Conservation (phyloP, 2,888 invertebrate genomes). For the Dicyrtomina minuta region DNA sequence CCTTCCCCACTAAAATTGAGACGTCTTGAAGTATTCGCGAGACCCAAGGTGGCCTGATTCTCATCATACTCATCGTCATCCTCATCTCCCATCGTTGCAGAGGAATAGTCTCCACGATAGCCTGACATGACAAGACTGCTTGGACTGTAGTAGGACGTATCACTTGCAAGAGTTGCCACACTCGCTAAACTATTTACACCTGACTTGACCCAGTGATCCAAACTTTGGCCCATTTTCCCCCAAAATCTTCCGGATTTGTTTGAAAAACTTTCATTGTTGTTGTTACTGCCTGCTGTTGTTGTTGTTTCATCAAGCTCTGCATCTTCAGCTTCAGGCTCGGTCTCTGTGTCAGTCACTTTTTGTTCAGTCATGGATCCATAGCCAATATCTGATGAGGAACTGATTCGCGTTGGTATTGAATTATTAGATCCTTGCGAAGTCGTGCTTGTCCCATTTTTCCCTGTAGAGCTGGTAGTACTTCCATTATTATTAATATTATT, state of each 20-base stretch:
- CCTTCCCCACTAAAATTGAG: constrained; percentile 42
- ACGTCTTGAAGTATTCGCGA: constrained; percentile 29
- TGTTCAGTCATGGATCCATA: constrained; percentile 60
- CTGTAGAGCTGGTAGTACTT: constrained; percentile 5
- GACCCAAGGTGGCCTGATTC: constrained; percentile 31
- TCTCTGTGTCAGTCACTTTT: constrained; percentile 42
- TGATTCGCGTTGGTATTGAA: constrained; percentile 47
- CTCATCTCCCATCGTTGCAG: constrained; percentile 27
- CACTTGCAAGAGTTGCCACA: constrained; percentile 47
- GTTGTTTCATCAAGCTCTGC: constrained; percentile 43
- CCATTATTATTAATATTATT: background rate
- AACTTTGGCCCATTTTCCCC: constrained; percentile 53
- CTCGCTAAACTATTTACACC: constrained; percentile 48
- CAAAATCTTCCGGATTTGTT: constrained; percentile 47
- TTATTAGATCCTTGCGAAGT: constrained; percentile 4
- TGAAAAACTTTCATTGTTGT: background rate
- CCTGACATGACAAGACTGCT: constrained; percentile 49
- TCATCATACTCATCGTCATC: constrained; percentile 45
- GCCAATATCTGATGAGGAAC: constrained; percentile 58
- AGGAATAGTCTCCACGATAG: constrained; percentile 45
- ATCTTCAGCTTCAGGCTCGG: constrained; percentile 46
- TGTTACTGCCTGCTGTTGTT: background rate
- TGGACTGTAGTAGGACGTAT: constrained; percentile 51
- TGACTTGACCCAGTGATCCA: constrained; percentile 53
- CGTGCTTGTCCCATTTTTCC: constrained; percentile 26